Conservation (phyloP, 2,113 vertebrate genomes). For the Perca fluviatilis region DNA sequence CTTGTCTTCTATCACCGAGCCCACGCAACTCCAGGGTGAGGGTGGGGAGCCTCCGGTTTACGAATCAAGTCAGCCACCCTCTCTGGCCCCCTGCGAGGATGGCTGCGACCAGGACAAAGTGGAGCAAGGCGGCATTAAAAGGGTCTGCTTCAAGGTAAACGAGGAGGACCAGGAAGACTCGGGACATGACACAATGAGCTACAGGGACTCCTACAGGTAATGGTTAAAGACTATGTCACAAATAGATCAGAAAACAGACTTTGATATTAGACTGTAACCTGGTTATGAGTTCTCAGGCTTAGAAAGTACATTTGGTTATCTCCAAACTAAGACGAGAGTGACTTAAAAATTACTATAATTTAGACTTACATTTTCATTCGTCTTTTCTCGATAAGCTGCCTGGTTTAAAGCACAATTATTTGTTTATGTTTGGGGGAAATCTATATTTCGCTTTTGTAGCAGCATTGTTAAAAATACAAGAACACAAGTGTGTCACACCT, state of each 20-base stretch:
- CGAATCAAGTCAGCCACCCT: constrained; percentile 85
- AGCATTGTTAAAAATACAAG: neutral
- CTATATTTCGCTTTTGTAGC: neutral
- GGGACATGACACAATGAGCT: constrained; percentile 98
- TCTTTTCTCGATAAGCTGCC: neutral
- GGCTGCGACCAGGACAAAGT: constrained; percentile 90
- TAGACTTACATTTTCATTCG: neutral
- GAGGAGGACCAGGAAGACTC: constrained; percentile 99
- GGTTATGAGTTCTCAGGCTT: neutral
- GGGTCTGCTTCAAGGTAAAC: constrained; percentile 97
- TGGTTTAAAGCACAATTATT: neutral
- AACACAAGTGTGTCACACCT: constrained; percentile 28
- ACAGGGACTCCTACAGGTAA: constrained; percentile 98
- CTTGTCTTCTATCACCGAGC: constrained; percentile 96
- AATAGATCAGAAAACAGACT: neutral
- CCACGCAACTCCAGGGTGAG: constrained; percentile 85
- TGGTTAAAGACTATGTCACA: neutral
- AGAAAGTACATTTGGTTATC: neutral
- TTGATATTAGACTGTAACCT: neutral
- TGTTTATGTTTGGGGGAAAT: neutral
- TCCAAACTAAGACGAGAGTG: neutral
- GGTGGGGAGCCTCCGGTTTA: constrained; percentile 85
- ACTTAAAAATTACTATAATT: neutral
- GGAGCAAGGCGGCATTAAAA: constrained; percentile 92
- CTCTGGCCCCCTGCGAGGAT: constrained; percentile 85